Evolutionary conservation across 35 echinoderm and acorn worm genomes (phyloP).

Genomic region (Eucidaris tribuloides): DNA sequence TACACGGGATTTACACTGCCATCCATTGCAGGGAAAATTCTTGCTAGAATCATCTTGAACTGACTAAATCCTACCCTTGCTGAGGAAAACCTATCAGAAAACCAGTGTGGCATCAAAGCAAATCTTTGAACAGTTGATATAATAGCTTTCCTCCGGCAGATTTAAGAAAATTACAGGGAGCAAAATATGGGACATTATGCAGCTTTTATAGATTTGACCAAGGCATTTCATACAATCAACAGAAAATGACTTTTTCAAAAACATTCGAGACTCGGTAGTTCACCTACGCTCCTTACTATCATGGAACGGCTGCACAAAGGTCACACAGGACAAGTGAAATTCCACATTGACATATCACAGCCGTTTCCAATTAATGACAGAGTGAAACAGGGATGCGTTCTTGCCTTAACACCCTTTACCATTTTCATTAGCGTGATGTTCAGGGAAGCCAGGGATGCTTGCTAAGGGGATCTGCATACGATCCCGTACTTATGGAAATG

Average conservation of each 20-base stretch:
- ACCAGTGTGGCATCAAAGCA: constrained; percentile 36
- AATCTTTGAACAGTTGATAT: constrained; percentile 36
- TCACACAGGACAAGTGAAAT: no score
- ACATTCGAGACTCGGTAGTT: constrained; percentile 34
- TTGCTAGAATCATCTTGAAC: constrained; percentile 17
- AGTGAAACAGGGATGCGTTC: no score
- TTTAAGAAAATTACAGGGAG: constrained; percentile 64
- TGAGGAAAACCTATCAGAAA: constrained; percentile 5
- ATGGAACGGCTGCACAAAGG: no score
- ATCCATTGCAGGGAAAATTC: constrained; percentile 32
- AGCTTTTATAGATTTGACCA: constrained; percentile 26
- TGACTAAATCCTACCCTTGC: constrained; percentile 16
- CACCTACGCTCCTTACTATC: constrained; percentile 3
- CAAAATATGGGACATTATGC: constrained; percentile 10
- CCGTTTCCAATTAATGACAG: no score
- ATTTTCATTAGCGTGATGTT: no score
- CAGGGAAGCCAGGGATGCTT: no score
- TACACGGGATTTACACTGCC: constrained; percentile 28
- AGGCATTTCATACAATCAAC: constrained; percentile 44
- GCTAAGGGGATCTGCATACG: no score
- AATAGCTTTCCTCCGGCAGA: constrained; percentile 34
- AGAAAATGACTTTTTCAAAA: constrained; percentile 26
- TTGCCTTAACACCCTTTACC: no score
- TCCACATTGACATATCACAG: no score
- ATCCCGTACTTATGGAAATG: no score